phyloP scores from a whole-genome alignment of 2,888 invertebrate genomes.

The Anagyrus pseudococci region DNA sequence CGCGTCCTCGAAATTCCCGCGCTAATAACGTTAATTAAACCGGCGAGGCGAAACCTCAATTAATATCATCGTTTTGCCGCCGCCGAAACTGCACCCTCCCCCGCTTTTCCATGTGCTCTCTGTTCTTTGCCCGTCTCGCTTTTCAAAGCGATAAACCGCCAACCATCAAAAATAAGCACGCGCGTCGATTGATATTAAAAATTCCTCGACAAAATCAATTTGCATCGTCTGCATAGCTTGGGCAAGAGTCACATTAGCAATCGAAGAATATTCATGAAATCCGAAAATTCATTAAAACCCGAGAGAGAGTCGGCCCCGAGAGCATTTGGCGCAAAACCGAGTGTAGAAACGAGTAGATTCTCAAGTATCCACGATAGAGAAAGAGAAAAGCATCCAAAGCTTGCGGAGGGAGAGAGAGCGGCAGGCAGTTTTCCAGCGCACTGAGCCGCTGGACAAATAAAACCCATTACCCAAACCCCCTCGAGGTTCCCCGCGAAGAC shows the following conservation, averaged over 20 bases:
- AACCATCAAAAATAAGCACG: no score
- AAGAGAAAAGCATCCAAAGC: no score
- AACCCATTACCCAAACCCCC: constrained; percentile 57
- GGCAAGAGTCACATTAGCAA: no score
- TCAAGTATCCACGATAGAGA: no score
- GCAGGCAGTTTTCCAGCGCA: constrained; percentile 31
- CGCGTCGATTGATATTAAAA: no score
- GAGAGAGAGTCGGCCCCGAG: background rate
- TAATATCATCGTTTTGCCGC: constrained; percentile 50
- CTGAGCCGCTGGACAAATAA: constrained; percentile 54
- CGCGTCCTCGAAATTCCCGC: constrained; percentile 39
- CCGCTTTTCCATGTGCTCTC: background rate
- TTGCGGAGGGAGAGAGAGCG: no score
- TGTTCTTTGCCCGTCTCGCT: no score
- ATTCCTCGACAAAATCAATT: no score
- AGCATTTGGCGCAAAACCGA: no score
- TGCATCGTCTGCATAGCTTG: no score
- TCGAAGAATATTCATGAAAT: no score
- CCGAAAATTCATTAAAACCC: background rate
- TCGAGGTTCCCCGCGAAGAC: constrained; percentile 45
- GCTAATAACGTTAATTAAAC: constrained; percentile 60
- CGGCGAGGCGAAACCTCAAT: constrained; percentile 52
- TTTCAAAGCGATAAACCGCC: no score
- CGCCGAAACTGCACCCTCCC: background rate
- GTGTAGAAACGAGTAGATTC: background rate